These are phyloP conservation scores for Hemiscyllium ocellatum DNA, from an alignment of 2,113 vertebrate genomes.

Conservation along the genomic window DNA sequence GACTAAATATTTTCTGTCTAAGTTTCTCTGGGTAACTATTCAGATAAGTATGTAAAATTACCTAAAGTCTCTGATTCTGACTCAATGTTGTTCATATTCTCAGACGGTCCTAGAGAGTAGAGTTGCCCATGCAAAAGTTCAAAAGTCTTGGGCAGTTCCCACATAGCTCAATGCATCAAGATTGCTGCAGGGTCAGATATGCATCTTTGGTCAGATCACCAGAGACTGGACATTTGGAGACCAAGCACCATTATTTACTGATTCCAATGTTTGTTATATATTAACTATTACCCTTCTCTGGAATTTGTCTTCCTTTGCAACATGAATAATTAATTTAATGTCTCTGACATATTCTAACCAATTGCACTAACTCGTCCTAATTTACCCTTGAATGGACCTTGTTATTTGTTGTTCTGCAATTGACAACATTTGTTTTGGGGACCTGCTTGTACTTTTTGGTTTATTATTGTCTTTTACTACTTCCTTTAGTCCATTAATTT, in stretches of 20 bases:
- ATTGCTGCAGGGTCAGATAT: no score
- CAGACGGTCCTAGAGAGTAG: no score
- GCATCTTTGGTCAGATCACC: no score
- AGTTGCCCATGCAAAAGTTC: no score
- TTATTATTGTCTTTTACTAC: background rate
- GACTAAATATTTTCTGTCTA: no score
- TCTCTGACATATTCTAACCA: background rate
- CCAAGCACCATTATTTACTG: background rate
- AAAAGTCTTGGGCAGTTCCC: no score
- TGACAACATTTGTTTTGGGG: background rate
- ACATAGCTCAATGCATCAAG: no score
- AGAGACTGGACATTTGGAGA: no score
- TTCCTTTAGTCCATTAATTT: background rate
- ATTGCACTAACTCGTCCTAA: background rate
- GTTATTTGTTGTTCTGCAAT: background rate
- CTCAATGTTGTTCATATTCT: no score
- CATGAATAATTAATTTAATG: background rate
- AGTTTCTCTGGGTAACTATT: no score
- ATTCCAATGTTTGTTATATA: background rate
- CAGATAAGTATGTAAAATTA: no score
- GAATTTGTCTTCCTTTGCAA: background rate
- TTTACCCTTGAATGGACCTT: background rate
- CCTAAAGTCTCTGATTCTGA: no score
- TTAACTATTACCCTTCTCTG: background rate
- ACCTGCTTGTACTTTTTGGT: background rate